Conservation (phyloP, 53 echinoderm and acorn worm species). For the Holothuria scabra region DNA sequence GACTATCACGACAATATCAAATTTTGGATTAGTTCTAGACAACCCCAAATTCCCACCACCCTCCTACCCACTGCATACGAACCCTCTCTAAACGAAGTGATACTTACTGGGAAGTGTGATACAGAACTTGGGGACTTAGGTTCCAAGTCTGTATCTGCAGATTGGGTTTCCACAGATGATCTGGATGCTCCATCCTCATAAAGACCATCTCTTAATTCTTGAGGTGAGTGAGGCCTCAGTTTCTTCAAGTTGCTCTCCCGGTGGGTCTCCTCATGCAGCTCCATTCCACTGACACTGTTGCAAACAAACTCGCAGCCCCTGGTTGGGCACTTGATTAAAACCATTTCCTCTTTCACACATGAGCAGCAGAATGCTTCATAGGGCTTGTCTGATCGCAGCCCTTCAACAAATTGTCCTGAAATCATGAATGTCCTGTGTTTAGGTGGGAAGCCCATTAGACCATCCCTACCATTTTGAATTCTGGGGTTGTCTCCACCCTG, state of each 20-base stretch:
- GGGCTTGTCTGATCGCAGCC: slow-evolving; percentile 45
- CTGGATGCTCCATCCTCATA: slow-evolving; percentile 71
- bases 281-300: slow-evolving; percentile 86
- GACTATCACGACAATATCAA: too few species aligned
- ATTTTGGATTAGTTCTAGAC: too few species aligned
- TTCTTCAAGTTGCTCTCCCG: slow-evolving; percentile 28
- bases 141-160: slow-evolving; percentile 87
- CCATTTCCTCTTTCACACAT: slow-evolving; percentile 72
- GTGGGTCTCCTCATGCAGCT: slow-evolving; percentile 72
- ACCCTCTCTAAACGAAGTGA: too few species aligned
- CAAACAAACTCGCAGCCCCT: slow-evolving; percentile 91
- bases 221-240: slow-evolving; percentile 5
- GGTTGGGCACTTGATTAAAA: slow-evolving; percentile 76
- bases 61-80: too few species aligned
- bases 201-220: slow-evolving; percentile 2
- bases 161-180: slow-evolving; percentile 95
- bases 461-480: not conserved
- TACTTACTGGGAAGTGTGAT: slow-evolving; percentile 36
- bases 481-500: not conserved
- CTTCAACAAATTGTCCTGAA: slow-evolving; percentile 3
- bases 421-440: slow-evolving; percentile 39
- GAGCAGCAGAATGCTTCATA: slow-evolving; percentile 78
- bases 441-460: not conserved
- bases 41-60: too few species aligned
- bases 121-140: slow-evolving; percentile 44